phyloP scores from a whole-genome alignment of 2,113 vertebrate species.

The Malurus melanocephalus region DNA sequence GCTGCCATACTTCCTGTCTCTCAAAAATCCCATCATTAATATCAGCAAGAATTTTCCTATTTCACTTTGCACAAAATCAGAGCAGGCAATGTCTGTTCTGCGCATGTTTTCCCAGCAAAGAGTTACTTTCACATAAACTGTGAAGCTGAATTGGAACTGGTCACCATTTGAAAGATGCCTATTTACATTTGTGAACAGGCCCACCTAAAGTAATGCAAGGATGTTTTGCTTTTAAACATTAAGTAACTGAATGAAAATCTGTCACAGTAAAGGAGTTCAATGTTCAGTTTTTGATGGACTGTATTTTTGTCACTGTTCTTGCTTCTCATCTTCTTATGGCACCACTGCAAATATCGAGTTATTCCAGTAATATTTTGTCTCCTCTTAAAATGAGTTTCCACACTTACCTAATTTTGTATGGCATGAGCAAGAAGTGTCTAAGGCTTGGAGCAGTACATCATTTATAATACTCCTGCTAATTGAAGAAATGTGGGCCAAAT shows the following conservation, averaged over 20 bases:
- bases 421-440: neutral
- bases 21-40: neutral
- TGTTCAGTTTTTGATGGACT: neutral
- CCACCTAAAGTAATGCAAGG: neutral
- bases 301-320: neutral
- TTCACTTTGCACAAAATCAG: neutral
- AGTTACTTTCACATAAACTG: neutral
- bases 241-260: neutral
- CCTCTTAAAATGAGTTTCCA: conserved; percentile 24
- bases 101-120: neutral
- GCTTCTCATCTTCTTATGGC: neutral
- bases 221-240: neutral
- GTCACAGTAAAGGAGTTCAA: neutral
- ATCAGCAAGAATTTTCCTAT: neutral
- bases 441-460: conserved; percentile 33
- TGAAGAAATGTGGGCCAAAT: conserved; percentile 19
- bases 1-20: neutral
- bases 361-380: conserved; percentile 6
- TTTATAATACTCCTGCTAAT: conserved; percentile 37
- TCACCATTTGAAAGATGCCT: neutral
- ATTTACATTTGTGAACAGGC: neutral
- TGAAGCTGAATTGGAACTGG: neutral
- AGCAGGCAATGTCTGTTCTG: neutral
- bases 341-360: neutral
- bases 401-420: conserved; percentile 26